Conservation (phyloP, 1,140 invertebrate species). For the Oreohelix idahoensis region DNA sequence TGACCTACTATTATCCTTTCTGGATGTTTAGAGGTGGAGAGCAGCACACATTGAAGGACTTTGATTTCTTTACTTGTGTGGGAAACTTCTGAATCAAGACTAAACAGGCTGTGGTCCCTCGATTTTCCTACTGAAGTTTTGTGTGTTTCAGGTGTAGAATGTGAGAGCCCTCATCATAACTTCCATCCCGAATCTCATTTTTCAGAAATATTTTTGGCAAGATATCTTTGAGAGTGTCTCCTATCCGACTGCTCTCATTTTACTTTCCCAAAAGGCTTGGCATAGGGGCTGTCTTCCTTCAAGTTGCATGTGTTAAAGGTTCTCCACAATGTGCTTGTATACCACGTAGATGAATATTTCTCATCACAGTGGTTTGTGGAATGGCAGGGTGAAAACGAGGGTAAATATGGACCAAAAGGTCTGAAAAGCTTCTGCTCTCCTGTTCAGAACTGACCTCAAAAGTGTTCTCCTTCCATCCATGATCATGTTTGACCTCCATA, state of each 20-base stretch:
- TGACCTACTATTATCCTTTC: slow-evolving; percentile 23
- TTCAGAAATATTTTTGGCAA: slow-evolving; percentile 89
- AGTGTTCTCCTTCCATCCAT: slow-evolving; percentile 2
- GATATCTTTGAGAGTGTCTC: slow-evolving; percentile 80
- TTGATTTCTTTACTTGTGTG: not conserved
- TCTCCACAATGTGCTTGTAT: slow-evolving; percentile 31
- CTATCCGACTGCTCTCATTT: slow-evolving; percentile 69
- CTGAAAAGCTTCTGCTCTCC: slow-evolving; percentile 38
- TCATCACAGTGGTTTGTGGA: not conserved
- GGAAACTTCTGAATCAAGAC: not conserved
- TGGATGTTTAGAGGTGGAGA: slow-evolving; percentile 36
- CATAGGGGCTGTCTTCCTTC: slow-evolving; percentile 20
- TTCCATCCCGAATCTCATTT: slow-evolving; percentile 79
- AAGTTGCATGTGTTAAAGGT: slow-evolving; percentile 21
- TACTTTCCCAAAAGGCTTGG: slow-evolving; percentile 45
- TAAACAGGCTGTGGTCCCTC: not conserved
- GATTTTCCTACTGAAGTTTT: not conserved
- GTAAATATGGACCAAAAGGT: slow-evolving; percentile 39
- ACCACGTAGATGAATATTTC: slow-evolving; percentile 8
- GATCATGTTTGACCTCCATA: slow-evolving; percentile 21
- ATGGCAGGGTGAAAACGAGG: slow-evolving; percentile 39
- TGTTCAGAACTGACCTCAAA: slow-evolving; percentile 1
- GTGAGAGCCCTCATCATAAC: slow-evolving; percentile 10
- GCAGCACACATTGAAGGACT: not conserved
- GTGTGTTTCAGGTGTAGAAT: slow-evolving; percentile 2